Percentiles rank a stretch among this genome's conserved stretches.
Evolutionary conservation across 2,888 invertebrate genomes (phyloP).

Genomic region (Thecophora atra): DNA sequence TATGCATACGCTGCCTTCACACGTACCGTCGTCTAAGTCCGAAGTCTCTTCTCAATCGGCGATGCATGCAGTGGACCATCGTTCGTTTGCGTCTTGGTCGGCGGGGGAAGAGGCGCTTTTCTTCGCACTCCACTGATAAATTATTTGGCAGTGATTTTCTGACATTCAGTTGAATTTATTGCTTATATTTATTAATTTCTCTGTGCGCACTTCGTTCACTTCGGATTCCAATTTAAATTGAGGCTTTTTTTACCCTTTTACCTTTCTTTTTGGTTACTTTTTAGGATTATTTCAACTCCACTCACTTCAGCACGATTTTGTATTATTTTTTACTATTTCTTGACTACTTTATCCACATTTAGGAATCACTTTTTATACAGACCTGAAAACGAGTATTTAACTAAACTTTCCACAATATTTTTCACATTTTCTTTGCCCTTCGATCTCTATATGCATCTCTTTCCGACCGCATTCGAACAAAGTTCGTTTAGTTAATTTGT

Average conservation of each 20-base stretch:
- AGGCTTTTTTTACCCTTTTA: not conserved
- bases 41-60: not conserved
- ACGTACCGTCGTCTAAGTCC: not conserved
- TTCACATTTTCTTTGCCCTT: not conserved
- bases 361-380: too few species aligned
- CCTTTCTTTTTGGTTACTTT: too few species aligned
- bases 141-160: constrained; percentile 56
- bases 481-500: constrained; percentile 35
- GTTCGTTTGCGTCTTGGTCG: not conserved
- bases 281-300: too few species aligned
- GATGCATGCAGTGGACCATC: not conserved
- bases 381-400: too few species aligned
- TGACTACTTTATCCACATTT: too few species aligned
- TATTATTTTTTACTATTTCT: too few species aligned
- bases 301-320: too few species aligned
- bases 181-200: constrained; percentile 57
- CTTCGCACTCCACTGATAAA: constrained; percentile 52
- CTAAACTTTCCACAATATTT: not conserved
- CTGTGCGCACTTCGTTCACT: not conserved
- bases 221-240: constrained; percentile 21
- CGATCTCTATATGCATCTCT: not conserved
- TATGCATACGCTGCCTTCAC: constrained; percentile 43
- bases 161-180: constrained; percentile 61
- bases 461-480: not conserved
- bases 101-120: too few species aligned